Evolutionary conservation across 2,888 invertebrate genomes (phyloP).

Genomic region (Clistopyga incitator): DNA sequence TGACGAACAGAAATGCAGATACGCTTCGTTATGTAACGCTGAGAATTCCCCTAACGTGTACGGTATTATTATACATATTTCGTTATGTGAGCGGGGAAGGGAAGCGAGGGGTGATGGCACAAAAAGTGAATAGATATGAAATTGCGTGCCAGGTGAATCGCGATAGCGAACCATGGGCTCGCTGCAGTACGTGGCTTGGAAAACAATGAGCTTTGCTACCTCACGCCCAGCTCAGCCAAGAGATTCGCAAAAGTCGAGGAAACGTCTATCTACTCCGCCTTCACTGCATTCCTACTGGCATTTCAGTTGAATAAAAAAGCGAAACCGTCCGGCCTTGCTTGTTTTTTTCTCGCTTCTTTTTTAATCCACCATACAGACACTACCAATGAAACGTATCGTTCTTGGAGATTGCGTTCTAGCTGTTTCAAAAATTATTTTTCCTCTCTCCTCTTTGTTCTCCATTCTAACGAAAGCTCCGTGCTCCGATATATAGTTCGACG

Average conservation of each 20-base stretch:
- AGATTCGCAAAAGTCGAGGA: conserved; percentile 59
- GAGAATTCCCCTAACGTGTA: conserved; percentile 28
- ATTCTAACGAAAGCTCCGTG: conserved; percentile 10
- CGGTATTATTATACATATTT: conserved; percentile 44
- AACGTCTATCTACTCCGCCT: conserved; percentile 33
- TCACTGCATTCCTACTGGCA: conserved; percentile 26
- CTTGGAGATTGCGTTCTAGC: conserved; percentile 5
- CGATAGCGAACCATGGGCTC: conserved; percentile 55
- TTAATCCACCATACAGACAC: neutral
- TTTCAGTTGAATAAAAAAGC: conserved; percentile 26
- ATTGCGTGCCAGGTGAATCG: conserved; percentile 70
- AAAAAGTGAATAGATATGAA: conserved; percentile 70
- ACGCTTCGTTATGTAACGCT: conserved; percentile 33
- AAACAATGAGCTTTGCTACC: conserved; percentile 65
- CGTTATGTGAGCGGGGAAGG: conserved; percentile 21
- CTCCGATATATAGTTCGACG: conserved; percentile 18
- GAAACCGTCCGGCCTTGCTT: neutral
- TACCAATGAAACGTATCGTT: conserved; percentile 34
- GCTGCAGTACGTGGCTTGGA: conserved; percentile 67
- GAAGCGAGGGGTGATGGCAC: conserved; percentile 26
- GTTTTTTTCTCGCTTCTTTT: conserved; percentile 6
- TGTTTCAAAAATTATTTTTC: conserved; percentile 13
- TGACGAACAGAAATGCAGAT: conserved; percentile 17
- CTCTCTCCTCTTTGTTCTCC: conserved; percentile 9
- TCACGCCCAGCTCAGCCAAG: conserved; percentile 38